Evolutionary conservation across 2,888 invertebrate genomes (phyloP), one percentile per base, ranked within the genome.

Genomic region (Perdita meconis): DNA sequence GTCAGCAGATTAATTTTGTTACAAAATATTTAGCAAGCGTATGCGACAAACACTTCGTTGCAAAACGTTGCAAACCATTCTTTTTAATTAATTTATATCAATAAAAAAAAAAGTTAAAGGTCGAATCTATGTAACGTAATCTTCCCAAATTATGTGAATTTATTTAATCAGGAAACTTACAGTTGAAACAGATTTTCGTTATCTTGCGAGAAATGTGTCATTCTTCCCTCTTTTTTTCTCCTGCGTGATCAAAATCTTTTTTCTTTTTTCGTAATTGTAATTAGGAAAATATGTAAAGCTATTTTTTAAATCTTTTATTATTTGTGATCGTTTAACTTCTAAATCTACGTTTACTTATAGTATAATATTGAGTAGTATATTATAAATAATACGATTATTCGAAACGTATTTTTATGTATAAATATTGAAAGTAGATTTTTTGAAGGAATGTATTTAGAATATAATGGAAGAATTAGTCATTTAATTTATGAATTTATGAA

Each of bases 61-160:
- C n/a, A n/a, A n/a, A n/a, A 44, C 36, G 16, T 55, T 16, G n/a
- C 3, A 60, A 44, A 47, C 44, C 71, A 51, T 47, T 22, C 19
- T 51, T 3, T 64, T 24, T 42, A 59, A 59, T 12, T 30, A 13
- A 44, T 53, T 59, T 44, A 56, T 63, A 56, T 63, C 8, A 64
- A 60, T 55, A 13, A 57, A 77, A 68, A 77, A 63, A 76, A 30
- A 44, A 13, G 56, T 60, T 30, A 22, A 76, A 42, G 50, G 22
- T 67, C 60, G 57, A 67, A 68, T 55, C 13, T 53, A 36, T 53
- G 12, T 50, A 67, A 51, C 8, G 60, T 40, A 77, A 24, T 30
- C n/a, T 56, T 66, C 13, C 1, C 34, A 40, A 42, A 44, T 19
- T 63, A 36, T 24, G 51, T 44, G 10, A n/a, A 26, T 26, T 12